Base-by-base conservation (phyloP, 2,797 vertebrate species). In the Helostoma temminkii region DNA sequence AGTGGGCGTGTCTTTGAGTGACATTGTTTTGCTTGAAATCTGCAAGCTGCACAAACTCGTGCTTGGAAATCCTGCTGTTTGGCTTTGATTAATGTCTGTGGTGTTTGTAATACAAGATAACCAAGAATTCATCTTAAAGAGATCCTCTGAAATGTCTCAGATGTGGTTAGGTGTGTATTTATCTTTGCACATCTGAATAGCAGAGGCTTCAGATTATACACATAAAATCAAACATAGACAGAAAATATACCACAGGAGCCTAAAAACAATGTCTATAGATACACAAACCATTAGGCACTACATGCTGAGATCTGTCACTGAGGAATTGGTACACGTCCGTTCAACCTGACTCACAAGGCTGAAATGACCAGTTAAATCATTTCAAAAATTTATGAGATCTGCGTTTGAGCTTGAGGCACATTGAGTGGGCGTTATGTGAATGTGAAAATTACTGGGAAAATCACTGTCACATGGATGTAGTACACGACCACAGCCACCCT, bases 401-500 rank as follows among this genome's bases (percentile, higher is more conserved):
- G 9, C 19, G 37, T 45, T 56, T 0, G 1, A 34, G 26, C 71
- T 63, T 42, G 28, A 61, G 41, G 36, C 1, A 0, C 28, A 32
- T 54, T 34, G 24, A 57, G 37, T 36, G 24, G 48, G 18, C 61
- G 66, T 75, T 63, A 59, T 70, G 63, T 78, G 72, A 77, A 70
- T 54, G 43, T 11, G 32, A 73, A 59, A 39, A 55, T 72, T n/a
- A 42, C 9, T 21, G 24, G 26, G 53, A 30, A 72, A 75, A 77
- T 65, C 25, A 39, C 28, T 19, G 18, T 68, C 77, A 79, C 45
- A 65, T 49, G 75, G 63, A 42, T n/a, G 21, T 21, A 26, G 24
- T 37, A 32, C 60, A 9, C 9, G 4, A 49, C 45, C 28, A 5
- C 36, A 53, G 69, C 43, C 55, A 41, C 54, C 21, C 28, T 7